phyloP scores from a whole-genome alignment of 2,888 invertebrate species.

The Cecidostiba fungosa region DNA sequence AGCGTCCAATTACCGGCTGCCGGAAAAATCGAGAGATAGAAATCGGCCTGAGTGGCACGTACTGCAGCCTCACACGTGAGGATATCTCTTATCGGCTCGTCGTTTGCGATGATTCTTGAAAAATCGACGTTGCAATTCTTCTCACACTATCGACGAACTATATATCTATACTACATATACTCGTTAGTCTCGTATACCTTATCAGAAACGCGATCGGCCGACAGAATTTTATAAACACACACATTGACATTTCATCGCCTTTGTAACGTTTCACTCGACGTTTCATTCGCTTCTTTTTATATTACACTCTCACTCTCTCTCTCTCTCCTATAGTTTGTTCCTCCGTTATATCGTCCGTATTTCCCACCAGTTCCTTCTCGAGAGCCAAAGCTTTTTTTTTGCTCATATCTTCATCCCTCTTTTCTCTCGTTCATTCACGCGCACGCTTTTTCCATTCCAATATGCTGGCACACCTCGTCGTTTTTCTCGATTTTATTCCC shows the following conservation, averaged over 20 bases:
- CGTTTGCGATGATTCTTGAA: slow-evolving; percentile 21
- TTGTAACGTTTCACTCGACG: slow-evolving; percentile 1
- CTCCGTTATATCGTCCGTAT: neutral
- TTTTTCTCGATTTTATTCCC: slow-evolving; percentile 24
- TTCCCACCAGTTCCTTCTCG: neutral
- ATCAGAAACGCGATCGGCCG: no score
- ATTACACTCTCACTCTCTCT: neutral
- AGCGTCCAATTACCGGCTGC: slow-evolving; percentile 44
- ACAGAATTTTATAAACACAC: neutral
- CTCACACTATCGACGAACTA: neutral
- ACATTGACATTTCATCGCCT: neutral
- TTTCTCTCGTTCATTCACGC: neutral
- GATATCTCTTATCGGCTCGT: neutral
- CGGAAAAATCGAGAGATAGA: slow-evolving; percentile 32
- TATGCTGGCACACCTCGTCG: slow-evolving; percentile 4
- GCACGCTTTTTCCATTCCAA: slow-evolving; percentile 29
- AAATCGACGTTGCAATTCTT: neutral
- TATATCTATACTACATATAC: no score
- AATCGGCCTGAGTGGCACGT: slow-evolving; percentile 13
- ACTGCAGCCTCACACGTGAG: neutral
- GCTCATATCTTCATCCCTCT: neutral
- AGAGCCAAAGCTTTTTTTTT: neutral
- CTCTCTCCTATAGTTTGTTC: neutral
- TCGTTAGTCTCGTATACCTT: no score
- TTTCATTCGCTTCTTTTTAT: neutral